Evolutionary conservation across 2,113 vertebrate species (phyloP).

Genomic region (Trachemys scripta): DNA sequence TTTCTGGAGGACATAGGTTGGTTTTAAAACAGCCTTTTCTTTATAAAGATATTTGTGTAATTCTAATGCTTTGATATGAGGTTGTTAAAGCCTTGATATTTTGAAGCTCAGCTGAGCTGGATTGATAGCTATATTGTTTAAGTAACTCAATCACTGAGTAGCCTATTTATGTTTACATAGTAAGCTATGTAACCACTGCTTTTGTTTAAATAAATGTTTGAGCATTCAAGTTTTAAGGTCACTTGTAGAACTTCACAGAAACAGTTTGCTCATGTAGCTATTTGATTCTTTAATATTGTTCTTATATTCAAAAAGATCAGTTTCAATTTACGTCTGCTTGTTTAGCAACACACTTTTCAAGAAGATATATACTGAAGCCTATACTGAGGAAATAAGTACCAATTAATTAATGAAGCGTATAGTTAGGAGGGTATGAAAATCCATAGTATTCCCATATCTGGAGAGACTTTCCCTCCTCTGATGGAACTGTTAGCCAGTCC

Average conservation of each 20-base stretch:
- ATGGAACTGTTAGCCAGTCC: background rate
- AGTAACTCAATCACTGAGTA: background rate
- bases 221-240: background rate
- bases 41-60: background rate
- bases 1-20: rapidly evolving
- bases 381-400: rapidly evolving
- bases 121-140: background rate
- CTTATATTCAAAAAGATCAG: rapidly evolving
- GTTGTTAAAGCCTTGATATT: background rate
- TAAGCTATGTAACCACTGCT: background rate
- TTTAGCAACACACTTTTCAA: background rate
- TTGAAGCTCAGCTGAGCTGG: rapidly evolving
- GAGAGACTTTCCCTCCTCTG: background rate
- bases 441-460: rapidly evolving
- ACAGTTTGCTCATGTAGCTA: background rate
- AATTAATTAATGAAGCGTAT: rapidly evolving
- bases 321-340: rapidly evolving
- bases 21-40: background rate
- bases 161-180: background rate
- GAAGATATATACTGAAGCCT: rapidly evolving
- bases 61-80: background rate
- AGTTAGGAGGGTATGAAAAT: background rate
- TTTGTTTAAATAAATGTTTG: background rate
- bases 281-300: background rate
- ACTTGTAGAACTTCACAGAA: background rate